Conservation (phyloP, 2,888 invertebrate genomes). For the Agonopterix alstromeriana region DNA sequence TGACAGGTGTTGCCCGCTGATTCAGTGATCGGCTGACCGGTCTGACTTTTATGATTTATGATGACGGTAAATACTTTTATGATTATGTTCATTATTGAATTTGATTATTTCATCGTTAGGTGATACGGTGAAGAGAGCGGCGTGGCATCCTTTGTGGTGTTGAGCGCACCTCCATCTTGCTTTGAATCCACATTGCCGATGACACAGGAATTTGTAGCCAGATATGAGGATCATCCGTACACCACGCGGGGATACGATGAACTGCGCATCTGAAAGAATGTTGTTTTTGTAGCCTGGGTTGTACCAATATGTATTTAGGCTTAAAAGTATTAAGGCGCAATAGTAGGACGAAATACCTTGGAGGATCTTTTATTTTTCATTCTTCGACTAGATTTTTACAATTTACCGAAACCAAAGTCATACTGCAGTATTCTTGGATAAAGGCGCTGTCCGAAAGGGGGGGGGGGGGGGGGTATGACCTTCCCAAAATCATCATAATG, state of each 20-base stretch:
- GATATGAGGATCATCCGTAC: constrained; percentile 4
- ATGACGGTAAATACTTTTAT: constrained; percentile 4
- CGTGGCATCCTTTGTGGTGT: constrained; percentile 7
- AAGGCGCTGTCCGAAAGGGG: too few relatives aligned
- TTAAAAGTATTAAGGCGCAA: neutral
- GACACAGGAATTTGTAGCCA: constrained; percentile 12
- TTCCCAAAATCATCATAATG: too few relatives aligned
- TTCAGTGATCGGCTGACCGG: too few relatives aligned
- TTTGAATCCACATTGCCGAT: constrained; percentile 10
- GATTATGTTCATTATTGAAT: constrained; percentile 18
- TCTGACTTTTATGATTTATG: too few relatives aligned
- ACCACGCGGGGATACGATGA: constrained; percentile 5
- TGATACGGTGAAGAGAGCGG: neutral
- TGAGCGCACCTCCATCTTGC: constrained; percentile 27
- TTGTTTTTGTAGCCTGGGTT: neutral
- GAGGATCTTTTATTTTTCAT: too few relatives aligned
- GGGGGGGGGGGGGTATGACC: too few relatives aligned
- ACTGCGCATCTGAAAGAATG: constrained; percentile 4
- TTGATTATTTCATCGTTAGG: neutral
- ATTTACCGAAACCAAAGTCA: too few relatives aligned
- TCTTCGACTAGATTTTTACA: too few relatives aligned
- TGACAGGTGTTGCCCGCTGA: too few relatives aligned
- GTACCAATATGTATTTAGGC: neutral
- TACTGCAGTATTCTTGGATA: too few relatives aligned
- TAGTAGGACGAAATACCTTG: too few relatives aligned